These are phyloP conservation scores for Geotrupes spiniger DNA, from an alignment of 2,888 invertebrate genomes.

Conservation along the genomic window DNA sequence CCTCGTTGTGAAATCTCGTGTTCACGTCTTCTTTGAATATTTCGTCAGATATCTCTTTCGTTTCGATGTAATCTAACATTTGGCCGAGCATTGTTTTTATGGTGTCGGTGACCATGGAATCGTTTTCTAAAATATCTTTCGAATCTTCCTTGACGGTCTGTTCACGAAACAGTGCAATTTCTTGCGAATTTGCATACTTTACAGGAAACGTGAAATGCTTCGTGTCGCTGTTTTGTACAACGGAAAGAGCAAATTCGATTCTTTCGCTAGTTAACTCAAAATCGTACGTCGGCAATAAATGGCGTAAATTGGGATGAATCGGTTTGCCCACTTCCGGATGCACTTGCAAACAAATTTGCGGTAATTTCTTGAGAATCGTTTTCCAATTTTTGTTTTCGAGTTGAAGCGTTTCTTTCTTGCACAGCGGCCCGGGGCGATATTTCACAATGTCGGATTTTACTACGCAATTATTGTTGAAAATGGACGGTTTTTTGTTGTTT, in stretches of 20 bases:
- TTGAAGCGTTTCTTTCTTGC: slow-evolving; percentile 52
- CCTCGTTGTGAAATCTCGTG: slow-evolving; percentile 24
- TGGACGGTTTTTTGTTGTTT: slow-evolving; percentile 20
- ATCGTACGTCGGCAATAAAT: slow-evolving; percentile 47
- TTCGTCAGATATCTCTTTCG: slow-evolving; percentile 44
- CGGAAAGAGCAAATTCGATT: slow-evolving; percentile 58
- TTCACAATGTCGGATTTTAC: slow-evolving; percentile 45
- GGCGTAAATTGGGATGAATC: slow-evolving; percentile 50
- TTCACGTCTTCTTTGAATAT: slow-evolving; percentile 33
- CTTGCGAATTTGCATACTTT: slow-evolving; percentile 58
- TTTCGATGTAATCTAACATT: slow-evolving; percentile 28
- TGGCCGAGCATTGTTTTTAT: slow-evolving; percentile 46
- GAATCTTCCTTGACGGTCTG: slow-evolving; percentile 9
- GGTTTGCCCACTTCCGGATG: slow-evolving; percentile 51
- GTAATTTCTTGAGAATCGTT: slow-evolving; percentile 52
- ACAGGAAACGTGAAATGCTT: slow-evolving; percentile 56
- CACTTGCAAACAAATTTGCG: slow-evolving; percentile 54
- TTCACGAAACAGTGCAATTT: slow-evolving; percentile 53
- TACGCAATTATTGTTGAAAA: slow-evolving; percentile 12
- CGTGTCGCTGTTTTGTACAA: slow-evolving; percentile 45
- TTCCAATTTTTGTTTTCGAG: slow-evolving; percentile 52
- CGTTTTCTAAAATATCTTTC: slow-evolving; percentile 4
- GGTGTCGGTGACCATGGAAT: slow-evolving; percentile 52
- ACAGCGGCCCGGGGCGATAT: slow-evolving; percentile 59
- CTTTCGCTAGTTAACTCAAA: slow-evolving; percentile 52